phyloP scores from a whole-genome alignment of 2,113 vertebrate species.

The Probosciger aterrimus region DNA sequence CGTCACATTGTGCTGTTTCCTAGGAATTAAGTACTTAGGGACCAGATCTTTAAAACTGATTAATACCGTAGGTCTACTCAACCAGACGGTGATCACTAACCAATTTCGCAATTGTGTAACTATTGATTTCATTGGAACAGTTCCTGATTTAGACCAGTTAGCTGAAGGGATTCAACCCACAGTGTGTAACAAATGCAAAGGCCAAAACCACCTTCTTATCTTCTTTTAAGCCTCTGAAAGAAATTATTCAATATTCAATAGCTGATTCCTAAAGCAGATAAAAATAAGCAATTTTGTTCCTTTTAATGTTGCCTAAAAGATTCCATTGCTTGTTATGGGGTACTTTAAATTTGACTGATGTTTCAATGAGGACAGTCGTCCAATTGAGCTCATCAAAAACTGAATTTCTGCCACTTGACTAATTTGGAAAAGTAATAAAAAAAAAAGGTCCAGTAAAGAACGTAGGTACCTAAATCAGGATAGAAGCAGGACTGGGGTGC shows the following conservation, averaged over 20 bases:
- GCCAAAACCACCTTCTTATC: background rate
- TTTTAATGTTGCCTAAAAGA: background rate
- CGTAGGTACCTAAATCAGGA: background rate
- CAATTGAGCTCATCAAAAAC: background rate
- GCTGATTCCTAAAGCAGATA: background rate
- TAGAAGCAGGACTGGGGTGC: background rate
- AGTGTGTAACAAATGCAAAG: background rate
- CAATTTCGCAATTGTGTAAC: conserved; percentile 30
- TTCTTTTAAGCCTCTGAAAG: background rate
- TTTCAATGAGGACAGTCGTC: background rate
- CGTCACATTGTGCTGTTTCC: conserved; percentile 61
- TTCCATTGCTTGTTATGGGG: background rate
- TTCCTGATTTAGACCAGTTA: conserved; percentile 3
- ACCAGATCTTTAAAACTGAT: conserved; percentile 61
- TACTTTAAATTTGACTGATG: background rate
- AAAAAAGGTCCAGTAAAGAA: background rate
- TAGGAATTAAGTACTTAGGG: conserved; percentile 64
- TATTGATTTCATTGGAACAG: conserved; percentile 25
- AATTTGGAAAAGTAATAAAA: background rate
- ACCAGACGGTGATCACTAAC: background rate
- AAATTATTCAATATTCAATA: background rate
- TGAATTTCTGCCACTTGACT: background rate
- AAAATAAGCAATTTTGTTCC: background rate
- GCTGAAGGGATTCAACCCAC: background rate
- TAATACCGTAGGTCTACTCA: conserved; percentile 2